phyloP scores from a whole-genome alignment of 1,140 invertebrate species.

The Maniola jurtina region DNA sequence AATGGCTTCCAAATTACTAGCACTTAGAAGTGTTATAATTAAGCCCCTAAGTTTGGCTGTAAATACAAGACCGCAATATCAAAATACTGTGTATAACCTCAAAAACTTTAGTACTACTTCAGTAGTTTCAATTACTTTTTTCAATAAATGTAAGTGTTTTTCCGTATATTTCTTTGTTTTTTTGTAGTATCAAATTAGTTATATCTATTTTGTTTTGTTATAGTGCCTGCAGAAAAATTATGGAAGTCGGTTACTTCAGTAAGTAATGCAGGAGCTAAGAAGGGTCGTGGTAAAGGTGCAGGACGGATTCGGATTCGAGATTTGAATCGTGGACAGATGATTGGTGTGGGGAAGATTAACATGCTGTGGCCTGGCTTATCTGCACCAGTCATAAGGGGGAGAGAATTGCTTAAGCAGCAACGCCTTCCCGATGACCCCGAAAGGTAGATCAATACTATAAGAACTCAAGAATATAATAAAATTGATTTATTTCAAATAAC shows the following conservation, averaged over 20 bases:
- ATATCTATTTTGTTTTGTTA: slow-evolving; percentile 9
- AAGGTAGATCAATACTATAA: slow-evolving; percentile 61
- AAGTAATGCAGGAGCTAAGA: slow-evolving; percentile 96
- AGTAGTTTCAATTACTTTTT: slow-evolving; percentile 58
- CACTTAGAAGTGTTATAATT: slow-evolving; percentile 41
- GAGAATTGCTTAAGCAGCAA: slow-evolving; percentile 85
- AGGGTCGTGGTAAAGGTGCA: slow-evolving; percentile 93
- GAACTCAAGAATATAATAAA: too few relatives aligned
- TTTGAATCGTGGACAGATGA: slow-evolving; percentile 93
- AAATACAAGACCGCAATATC: slow-evolving; percentile 27
- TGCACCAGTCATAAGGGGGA: slow-evolving; percentile 88
- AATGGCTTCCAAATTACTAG: slow-evolving; percentile 55
- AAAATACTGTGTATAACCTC: slow-evolving; percentile 59
- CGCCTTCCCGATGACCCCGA: slow-evolving; percentile 86
- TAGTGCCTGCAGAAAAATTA: slow-evolving; percentile 88
- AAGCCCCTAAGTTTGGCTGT: slow-evolving; percentile 43
- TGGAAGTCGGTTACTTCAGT: slow-evolving; percentile 97
- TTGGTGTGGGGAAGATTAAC: slow-evolving; percentile 91
- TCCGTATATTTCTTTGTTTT: slow-evolving; percentile 1
- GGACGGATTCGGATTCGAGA: slow-evolving; percentile 87
- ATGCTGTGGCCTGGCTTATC: slow-evolving; percentile 96
- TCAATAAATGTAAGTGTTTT: slow-evolving; percentile 64
- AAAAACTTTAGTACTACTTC: slow-evolving; percentile 58
- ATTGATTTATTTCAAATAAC: too few relatives aligned
- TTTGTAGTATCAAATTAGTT: slow-evolving; percentile 6